phyloP scores from a whole-genome alignment of 2,113 vertebrate genomes.

The Xenopus tropicalis region UCB_Xtro_10.0 CM004449.2:88298501-88299000 shows the following conservation, averaged over 20 bases:
- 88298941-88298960: too few species aligned
- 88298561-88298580: not conserved
- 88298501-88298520: conserved; percentile 13
- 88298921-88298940: too few species aligned
- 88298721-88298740: not conserved
- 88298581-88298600: not conserved
- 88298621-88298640: not conserved
- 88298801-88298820: too few species aligned
- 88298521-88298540: conserved; percentile 3
- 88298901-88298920: too few species aligned
- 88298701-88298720: not conserved
- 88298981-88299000: too few species aligned
- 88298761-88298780: not conserved
- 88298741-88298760: not conserved
- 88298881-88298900: too few species aligned
- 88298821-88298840: too few species aligned
- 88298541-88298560: not conserved
- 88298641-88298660: not conserved
- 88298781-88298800: too few species aligned
- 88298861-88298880: too few species aligned
- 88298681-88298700: not conserved
- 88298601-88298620: not conserved
- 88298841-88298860: too few species aligned
- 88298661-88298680: not conserved
- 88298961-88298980: too few species aligned